Evolutionary conservation across 2,113 vertebrate genomes (phyloP).

Genomic region (Ictalurus furcatus): DNA sequence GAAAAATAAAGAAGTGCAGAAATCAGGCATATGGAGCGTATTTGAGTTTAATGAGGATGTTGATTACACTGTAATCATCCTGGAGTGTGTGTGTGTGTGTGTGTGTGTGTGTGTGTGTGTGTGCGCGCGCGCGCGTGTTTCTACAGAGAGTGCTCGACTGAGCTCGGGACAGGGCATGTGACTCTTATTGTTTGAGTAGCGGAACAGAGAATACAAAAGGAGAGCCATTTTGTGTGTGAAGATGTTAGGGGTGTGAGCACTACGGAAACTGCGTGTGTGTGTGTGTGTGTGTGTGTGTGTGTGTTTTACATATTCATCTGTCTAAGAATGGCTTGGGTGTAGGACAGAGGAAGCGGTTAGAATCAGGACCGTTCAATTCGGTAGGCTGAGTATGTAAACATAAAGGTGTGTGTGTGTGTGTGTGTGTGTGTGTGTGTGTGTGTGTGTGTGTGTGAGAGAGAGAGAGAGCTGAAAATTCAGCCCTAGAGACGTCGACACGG

Average conservation of each 20-base stretch:
- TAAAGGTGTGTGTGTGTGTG: background rate
- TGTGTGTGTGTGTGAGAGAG: background rate
- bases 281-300: background rate
- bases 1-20: slow-evolving; percentile 1
- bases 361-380: background rate
- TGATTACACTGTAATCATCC: slow-evolving; percentile 36
- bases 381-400: background rate
- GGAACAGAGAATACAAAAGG: slow-evolving; percentile 12
- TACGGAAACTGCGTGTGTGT: background rate
- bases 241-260: slow-evolving; percentile 2
- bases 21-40: slow-evolving; percentile 39
- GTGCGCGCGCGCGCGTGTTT: background rate
- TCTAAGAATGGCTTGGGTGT: background rate
- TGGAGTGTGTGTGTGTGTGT: slow-evolving; percentile 16
- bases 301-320: background rate
- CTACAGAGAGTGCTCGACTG: slow-evolving; percentile 1
- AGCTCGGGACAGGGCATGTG: slow-evolving; percentile 43
- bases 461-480: background rate
- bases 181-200: slow-evolving; percentile 45
- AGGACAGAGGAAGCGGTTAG: background rate
- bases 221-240: slow-evolving; percentile 29
- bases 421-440: background rate
- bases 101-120: slow-evolving; percentile 16
- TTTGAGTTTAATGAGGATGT: slow-evolving; percentile 46
- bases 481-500: background rate